These are phyloP conservation scores for Periophthalmus modestus DNA, from an alignment of 2,113 vertebrate species.

Conservation along the genomic window DNA sequence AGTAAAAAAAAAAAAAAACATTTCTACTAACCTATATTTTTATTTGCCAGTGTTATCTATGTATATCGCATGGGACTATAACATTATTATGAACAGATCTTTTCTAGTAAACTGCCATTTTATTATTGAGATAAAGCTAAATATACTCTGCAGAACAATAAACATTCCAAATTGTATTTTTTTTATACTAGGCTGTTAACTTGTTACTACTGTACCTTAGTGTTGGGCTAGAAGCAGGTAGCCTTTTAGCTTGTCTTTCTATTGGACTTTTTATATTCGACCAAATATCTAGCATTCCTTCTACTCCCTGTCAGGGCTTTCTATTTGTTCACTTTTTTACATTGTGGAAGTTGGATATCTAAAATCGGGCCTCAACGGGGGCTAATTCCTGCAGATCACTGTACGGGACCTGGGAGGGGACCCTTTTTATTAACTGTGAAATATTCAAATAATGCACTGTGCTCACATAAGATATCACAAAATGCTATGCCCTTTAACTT, in stretches of 20 bases:
- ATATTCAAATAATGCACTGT: conserved; percentile 54
- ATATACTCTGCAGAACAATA: not conserved
- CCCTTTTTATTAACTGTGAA: conserved; percentile 67
- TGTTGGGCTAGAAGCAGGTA: conserved; percentile 36
- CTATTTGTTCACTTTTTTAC: conserved; percentile 29
- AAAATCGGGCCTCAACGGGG: conserved; percentile 2
- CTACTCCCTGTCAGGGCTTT: conserved; percentile 43
- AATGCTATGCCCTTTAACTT: conserved; percentile 25
- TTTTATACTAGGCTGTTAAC: conserved; percentile 46
- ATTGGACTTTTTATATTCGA: conserved; percentile 58
- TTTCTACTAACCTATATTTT: not conserved
- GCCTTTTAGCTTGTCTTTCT: conserved; percentile 41
- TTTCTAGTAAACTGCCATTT: not conserved
- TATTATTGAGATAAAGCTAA: not conserved
- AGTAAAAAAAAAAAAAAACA: not conserved
- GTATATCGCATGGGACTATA: not conserved
- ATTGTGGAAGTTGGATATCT: conserved; percentile 17
- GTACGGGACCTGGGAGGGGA: not conserved
- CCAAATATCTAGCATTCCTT: conserved; percentile 73
- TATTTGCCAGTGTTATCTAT: not conserved
- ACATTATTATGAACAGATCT: not conserved
- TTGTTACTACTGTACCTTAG: conserved; percentile 12
- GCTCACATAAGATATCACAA: conserved; percentile 39
- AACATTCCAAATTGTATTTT: conserved; percentile 37
- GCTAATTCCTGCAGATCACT: not conserved